These are phyloP conservation scores for Apodemus speciosus DNA, from an alignment of 2,113 vertebrate species.

Conservation along the genomic window DNA sequence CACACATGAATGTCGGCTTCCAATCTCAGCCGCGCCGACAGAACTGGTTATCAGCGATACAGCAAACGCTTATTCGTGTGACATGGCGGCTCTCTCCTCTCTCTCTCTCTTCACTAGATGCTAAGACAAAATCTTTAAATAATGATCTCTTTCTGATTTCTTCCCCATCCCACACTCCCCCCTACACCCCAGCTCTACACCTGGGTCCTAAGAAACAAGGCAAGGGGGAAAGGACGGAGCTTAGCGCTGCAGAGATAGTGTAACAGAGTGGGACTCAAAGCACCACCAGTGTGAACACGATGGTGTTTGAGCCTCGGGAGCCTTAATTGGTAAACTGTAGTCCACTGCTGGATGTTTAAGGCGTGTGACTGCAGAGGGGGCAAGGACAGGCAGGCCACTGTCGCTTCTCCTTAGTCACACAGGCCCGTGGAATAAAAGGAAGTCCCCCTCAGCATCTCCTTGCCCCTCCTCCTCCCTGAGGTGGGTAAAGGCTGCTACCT, in stretches of 20 bases:
- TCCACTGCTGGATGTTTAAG: background rate
- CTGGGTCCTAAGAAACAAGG: constrained; percentile 22
- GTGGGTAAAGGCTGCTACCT: background rate
- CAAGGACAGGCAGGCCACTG: background rate
- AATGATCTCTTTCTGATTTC: background rate
- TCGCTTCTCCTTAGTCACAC: background rate
- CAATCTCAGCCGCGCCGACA: background rate
- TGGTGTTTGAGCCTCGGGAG: background rate
- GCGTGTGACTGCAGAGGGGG: background rate
- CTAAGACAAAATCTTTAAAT: background rate
- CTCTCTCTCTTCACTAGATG: background rate
- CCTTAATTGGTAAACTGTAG: background rate
- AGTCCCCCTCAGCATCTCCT: background rate
- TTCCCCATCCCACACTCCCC: background rate
- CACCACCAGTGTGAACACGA: background rate
- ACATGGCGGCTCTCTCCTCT: background rate
- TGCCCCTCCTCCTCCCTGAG: background rate
- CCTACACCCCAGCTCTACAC: too few species aligned
- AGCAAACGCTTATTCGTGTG: background rate
- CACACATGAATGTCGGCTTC: background rate
- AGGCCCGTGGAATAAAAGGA: background rate
- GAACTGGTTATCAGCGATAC: background rate
- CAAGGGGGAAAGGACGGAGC: background rate
- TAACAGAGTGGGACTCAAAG: background rate
- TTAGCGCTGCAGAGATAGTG: background rate